These are phyloP conservation scores for Fopius arisanus DNA, from an alignment of 1,140 invertebrate species.

Conservation along the genomic window DNA sequence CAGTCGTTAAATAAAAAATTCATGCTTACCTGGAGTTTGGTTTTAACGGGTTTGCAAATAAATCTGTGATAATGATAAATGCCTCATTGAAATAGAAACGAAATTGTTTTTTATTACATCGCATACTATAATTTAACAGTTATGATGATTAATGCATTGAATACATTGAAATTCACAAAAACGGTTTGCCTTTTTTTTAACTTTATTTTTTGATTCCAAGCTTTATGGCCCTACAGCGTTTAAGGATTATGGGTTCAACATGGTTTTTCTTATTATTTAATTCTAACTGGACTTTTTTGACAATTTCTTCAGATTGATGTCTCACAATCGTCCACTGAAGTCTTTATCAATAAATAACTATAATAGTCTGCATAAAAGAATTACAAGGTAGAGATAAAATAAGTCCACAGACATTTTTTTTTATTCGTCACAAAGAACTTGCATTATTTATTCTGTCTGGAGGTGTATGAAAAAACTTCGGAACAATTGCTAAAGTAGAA, in stretches of 20 bases:
- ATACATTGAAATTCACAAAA: conserved; percentile 43
- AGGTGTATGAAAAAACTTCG: too few relatives aligned
- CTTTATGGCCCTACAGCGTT: neutral
- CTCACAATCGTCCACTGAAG: neutral
- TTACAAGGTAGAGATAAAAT: conserved; percentile 39
- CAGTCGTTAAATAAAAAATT: neutral
- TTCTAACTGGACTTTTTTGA: neutral
- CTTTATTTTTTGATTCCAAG: too few relatives aligned
- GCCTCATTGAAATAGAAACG: neutral
- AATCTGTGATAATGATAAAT: neutral
- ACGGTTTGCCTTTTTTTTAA: too few relatives aligned
- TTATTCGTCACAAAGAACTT: too few relatives aligned
- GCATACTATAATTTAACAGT: conserved; percentile 47
- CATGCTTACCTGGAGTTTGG: neutral
- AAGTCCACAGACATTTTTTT: neutral
- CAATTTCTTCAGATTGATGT: neutral
- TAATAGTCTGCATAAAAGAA: conserved; percentile 31
- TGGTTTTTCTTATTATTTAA: neutral
- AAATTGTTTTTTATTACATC: neutral
- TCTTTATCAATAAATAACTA: conserved; percentile 39
- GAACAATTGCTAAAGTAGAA: too few relatives aligned
- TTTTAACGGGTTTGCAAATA: neutral
- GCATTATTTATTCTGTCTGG: too few relatives aligned
- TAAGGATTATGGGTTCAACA: neutral
- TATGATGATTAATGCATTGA: conserved; percentile 41